Evolutionary conservation across 2,888 invertebrate genomes (phyloP).

Genomic region (Seira musarum): DNA sequence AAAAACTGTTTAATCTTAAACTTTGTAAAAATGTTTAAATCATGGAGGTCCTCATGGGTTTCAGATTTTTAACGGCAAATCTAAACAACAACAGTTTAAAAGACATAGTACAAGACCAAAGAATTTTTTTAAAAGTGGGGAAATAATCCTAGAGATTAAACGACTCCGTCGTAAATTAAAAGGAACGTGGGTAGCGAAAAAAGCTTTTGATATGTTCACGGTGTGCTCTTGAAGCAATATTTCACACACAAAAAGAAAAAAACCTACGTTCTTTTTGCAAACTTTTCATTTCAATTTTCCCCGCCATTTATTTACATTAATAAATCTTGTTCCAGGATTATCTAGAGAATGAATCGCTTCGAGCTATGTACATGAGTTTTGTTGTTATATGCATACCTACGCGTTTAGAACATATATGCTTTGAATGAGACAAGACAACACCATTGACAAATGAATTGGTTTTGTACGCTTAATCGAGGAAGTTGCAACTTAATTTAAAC

Average conservation of each 20-base stretch:
- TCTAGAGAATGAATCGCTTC: neutral
- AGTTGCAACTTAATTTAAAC: neutral
- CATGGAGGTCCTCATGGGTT: no score
- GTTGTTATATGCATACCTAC: no score
- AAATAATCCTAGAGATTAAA: no score
- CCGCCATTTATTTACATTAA: neutral
- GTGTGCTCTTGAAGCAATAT: neutral
- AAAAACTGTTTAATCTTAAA: slow-evolving; percentile 8
- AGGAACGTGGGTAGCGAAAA: neutral
- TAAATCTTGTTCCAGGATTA: slow-evolving; percentile 1
- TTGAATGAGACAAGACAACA: neutral
- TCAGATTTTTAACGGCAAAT: no score
- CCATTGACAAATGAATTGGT: neutral
- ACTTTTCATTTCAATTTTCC: slow-evolving; percentile 1
- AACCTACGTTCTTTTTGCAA: neutral
- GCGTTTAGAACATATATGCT: no score
- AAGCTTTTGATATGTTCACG: neutral
- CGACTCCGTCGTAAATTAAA: no score
- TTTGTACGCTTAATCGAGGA: neutral
- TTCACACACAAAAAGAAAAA: slow-evolving; percentile 1
- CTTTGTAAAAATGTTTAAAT: neutral
- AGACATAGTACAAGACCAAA: no score
- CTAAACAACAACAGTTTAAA: no score
- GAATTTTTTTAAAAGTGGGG: no score
- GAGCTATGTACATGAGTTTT: no score